These are phyloP conservation scores for Pristionchus entomophagus DNA, from an alignment of 2,888 invertebrate genomes.

Conservation along the genomic window DNA sequence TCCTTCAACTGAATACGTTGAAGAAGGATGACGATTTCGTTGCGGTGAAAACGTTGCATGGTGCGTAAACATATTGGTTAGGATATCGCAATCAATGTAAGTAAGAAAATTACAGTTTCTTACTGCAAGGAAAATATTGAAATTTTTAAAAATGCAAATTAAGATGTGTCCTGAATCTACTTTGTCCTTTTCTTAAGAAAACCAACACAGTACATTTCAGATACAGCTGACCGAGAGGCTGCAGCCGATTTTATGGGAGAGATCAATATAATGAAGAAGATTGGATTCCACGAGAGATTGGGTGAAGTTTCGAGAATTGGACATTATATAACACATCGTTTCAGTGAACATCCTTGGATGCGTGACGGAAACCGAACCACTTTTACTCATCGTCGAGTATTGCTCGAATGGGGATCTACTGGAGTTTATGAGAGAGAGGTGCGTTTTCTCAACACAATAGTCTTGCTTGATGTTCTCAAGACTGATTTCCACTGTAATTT, in stretches of 20 bases:
- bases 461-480: neutral
- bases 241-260: constrained; percentile 8
- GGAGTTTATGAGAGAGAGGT: constrained; percentile 92
- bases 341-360: constrained; percentile 93
- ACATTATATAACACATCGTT: too few species aligned
- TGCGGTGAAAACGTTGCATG: constrained; percentile 1
- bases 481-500: too few species aligned
- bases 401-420: constrained; percentile 87
- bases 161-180: neutral
- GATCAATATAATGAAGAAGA: constrained; percentile 39
- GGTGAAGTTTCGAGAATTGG: neutral
- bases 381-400: constrained; percentile 80
- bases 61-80: neutral
- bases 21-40: constrained; percentile 31
- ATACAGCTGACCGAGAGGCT: constrained; percentile 4
- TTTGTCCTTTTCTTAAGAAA: neutral
- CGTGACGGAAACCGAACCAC: constrained; percentile 76
- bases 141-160: neutral
- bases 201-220: neutral
- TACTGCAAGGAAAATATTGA: neutral
- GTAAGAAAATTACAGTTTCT: too few species aligned
- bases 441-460: constrained; percentile 78
- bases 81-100: neutral
- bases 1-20: neutral
- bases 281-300: constrained; percentile 29